phyloP scores from a whole-genome alignment of 2,888 invertebrate genomes.

The Sympetrum striolatum region DNA sequence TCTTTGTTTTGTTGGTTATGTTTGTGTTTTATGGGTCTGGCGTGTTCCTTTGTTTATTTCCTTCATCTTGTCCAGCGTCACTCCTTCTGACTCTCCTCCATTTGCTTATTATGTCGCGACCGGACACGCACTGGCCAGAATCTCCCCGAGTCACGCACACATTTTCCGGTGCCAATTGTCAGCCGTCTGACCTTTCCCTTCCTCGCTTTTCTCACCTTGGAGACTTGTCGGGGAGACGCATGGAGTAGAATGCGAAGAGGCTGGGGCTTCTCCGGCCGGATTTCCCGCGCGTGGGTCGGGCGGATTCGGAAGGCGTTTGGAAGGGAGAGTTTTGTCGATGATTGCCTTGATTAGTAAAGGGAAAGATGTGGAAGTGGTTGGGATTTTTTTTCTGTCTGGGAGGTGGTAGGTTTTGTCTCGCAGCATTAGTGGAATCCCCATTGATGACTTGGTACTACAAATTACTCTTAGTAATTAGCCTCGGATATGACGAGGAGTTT shows the following conservation, averaged over 20 bases:
- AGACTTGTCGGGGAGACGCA: not conserved
- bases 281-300: not conserved
- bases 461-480: too few relatives aligned
- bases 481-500: too few relatives aligned
- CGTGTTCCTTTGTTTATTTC: not conserved
- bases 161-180: not conserved
- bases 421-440: too few relatives aligned
- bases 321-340: too few relatives aligned
- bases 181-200: not conserved
- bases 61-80: not conserved
- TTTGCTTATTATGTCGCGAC: not conserved
- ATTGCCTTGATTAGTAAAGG: not conserved
- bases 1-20: too few relatives aligned
- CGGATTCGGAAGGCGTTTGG: too few relatives aligned
- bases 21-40: too few relatives aligned
- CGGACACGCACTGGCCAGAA: not conserved
- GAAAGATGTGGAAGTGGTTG: not conserved
- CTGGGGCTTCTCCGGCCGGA: not conserved
- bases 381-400: too few relatives aligned
- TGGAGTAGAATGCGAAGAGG: not conserved
- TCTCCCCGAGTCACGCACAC: not conserved
- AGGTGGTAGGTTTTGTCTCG: too few relatives aligned
- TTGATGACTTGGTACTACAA: too few relatives aligned
- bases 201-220: not conserved
- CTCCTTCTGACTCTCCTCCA: not conserved